These are phyloP conservation scores for Meteorus sp. DNA, from an alignment of 1,140 invertebrate species.

Conservation along the genomic window DNA sequence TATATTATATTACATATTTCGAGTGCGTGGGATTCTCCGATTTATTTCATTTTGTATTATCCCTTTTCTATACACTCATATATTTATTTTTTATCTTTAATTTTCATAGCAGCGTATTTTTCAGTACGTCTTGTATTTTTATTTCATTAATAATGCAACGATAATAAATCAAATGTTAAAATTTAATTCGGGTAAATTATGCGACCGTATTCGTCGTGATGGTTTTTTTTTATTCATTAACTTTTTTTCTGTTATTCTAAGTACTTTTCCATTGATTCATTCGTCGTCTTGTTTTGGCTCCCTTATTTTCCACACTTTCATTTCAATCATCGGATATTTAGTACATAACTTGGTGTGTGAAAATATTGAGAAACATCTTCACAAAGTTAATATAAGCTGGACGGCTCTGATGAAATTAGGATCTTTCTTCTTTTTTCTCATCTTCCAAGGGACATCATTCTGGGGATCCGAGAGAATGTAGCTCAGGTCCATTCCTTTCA, in stretches of 20 bases:
- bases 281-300: neutral
- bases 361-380: constrained; percentile 59
- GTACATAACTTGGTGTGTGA: constrained; percentile 48
- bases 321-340: constrained; percentile 16
- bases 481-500: constrained; percentile 5
- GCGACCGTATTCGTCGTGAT: constrained; percentile 21
- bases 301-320: constrained; percentile 9
- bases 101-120: constrained; percentile 15
- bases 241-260: neutral
- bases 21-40: neutral
- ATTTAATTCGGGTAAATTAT: no score
- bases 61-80: constrained; percentile 14
- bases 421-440: constrained; percentile 48
- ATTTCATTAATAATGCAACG: constrained; percentile 5
- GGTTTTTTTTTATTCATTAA: constrained; percentile 23
- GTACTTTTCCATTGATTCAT: constrained; percentile 14
- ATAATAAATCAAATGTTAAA: neutral
- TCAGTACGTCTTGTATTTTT: constrained; percentile 3
- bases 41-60: neutral
- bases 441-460: constrained; percentile 50
- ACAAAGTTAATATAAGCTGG: constrained; percentile 58
- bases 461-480: constrained; percentile 25
- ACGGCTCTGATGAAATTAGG: constrained; percentile 61
- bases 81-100: constrained; percentile 12
- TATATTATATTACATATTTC: constrained; percentile 17